Evolutionary conservation across 2,113 vertebrate species (phyloP).

Genomic region (Atrichornis clamosus): DNA sequence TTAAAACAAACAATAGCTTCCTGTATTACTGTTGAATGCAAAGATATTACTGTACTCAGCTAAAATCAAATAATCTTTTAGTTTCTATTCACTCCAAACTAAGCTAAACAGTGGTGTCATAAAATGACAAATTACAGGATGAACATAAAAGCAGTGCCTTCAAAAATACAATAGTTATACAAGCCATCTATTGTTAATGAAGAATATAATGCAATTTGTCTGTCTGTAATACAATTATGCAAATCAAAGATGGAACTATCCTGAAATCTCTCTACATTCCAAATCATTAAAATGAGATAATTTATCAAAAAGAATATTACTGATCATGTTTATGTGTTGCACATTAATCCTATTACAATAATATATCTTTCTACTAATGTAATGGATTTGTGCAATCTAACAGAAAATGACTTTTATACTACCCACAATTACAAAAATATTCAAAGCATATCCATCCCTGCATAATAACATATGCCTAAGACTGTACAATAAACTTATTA

Average conservation of each 20-base stretch:
- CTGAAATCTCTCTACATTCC: conserved; percentile 78
- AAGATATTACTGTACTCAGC: conserved; percentile 70
- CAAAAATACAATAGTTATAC: conserved; percentile 81
- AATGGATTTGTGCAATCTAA: conserved; percentile 99
- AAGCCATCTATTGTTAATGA: conserved; percentile 83
- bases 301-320: conserved; percentile 92
- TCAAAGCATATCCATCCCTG: conserved; percentile 81
- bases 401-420: conserved; percentile 99
- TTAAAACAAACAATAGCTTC: conserved; percentile 78
- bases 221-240: conserved; percentile 85
- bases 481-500: conserved; percentile 84
- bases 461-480: conserved; percentile 82
- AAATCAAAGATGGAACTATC: conserved; percentile 79
- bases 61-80: conserved; percentile 78
- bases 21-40: conserved; percentile 16
- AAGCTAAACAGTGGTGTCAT: conserved; percentile 66
- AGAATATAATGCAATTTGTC: conserved; percentile 84
- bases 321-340: conserved; percentile 82
- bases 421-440: conserved; percentile 92
- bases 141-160: conserved; percentile 73
- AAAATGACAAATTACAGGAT: conserved; percentile 79
- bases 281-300: conserved; percentile 89
- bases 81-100: conserved; percentile 67
- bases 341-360: conserved; percentile 95
- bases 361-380: conserved; percentile 85